phyloP scores from a whole-genome alignment of 2,888 invertebrate genomes.

The Chymomyza caudatula region DNA sequence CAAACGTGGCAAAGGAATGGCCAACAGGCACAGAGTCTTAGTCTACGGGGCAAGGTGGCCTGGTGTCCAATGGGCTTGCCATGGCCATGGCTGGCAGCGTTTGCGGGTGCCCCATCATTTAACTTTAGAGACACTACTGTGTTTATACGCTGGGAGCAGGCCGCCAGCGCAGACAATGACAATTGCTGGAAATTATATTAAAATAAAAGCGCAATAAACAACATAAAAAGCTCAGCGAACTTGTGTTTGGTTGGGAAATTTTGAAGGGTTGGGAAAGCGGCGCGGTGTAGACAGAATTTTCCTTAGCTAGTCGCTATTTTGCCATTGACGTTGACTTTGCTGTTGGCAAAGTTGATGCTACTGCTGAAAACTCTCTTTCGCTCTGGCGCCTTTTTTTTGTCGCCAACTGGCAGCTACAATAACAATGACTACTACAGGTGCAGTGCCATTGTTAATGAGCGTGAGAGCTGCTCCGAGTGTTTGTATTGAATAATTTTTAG shows the following conservation, averaged over 20 bases:
- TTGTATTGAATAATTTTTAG: neutral
- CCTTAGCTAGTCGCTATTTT: neutral
- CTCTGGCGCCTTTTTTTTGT: too few relatives aligned
- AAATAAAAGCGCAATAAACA: constrained; percentile 51
- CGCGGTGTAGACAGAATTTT: neutral
- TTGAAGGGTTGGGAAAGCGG: neutral
- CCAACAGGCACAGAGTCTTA: neutral
- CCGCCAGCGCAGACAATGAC: constrained; percentile 32
- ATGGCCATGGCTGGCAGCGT: neutral
- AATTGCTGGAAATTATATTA: constrained; percentile 57
- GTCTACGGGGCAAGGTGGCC: neutral
- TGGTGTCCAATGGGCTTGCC: neutral
- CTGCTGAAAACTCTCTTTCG: neutral
- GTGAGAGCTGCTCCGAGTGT: constrained; percentile 19
- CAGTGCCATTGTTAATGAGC: constrained; percentile 27
- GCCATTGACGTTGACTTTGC: neutral
- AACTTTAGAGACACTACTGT: neutral
- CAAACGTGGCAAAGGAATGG: neutral
- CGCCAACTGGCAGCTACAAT: neutral
- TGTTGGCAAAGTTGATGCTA: neutral
- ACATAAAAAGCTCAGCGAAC: constrained; percentile 10
- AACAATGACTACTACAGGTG: neutral
- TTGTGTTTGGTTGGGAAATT: neutral
- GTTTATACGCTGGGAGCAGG: neutral
- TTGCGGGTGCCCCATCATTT: neutral